Conservation (phyloP, 2,113 vertebrate species). For the Bujurquina vittata region DNA sequence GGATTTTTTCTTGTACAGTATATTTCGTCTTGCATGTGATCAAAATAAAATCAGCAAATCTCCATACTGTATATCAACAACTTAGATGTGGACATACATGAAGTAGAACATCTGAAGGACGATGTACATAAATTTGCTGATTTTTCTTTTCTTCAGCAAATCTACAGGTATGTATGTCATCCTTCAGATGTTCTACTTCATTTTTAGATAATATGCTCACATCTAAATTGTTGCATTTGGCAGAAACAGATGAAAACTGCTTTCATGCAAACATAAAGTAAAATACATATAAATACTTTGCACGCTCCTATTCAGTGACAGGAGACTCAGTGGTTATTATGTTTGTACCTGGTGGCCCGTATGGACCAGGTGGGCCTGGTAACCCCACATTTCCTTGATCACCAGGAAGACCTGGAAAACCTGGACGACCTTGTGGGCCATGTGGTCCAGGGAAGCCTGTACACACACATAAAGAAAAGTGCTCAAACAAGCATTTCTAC, state of each 20-base stretch:
- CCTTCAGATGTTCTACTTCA: background rate
- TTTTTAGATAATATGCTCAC: background rate
- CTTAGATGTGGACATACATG: background rate
- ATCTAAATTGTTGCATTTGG: background rate
- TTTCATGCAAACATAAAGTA: too few relatives aligned
- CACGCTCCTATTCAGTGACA: background rate
- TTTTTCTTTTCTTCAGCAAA: background rate
- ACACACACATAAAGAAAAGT: background rate
- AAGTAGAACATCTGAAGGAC: background rate
- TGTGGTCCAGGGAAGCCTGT: slow-evolving; percentile 42
- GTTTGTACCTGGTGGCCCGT: slow-evolving; percentile 52
- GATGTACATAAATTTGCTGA: background rate
- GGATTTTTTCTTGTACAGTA: background rate
- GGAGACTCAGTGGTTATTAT: background rate
- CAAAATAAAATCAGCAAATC: background rate
- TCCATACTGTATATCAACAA: too few relatives aligned
- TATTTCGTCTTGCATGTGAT: background rate
- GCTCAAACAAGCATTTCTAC: background rate
- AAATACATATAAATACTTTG: background rate
- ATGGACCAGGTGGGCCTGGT: slow-evolving; percentile 40
- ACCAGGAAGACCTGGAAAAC: slow-evolving; percentile 50
- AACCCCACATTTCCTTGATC: slow-evolving; percentile 43
- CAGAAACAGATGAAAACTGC: too few relatives aligned
- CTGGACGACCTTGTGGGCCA: slow-evolving; percentile 46
- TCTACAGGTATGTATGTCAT: background rate